phyloP scores from a whole-genome alignment of 1,140 invertebrate genomes.

The Sinella curviseta region DNA sequence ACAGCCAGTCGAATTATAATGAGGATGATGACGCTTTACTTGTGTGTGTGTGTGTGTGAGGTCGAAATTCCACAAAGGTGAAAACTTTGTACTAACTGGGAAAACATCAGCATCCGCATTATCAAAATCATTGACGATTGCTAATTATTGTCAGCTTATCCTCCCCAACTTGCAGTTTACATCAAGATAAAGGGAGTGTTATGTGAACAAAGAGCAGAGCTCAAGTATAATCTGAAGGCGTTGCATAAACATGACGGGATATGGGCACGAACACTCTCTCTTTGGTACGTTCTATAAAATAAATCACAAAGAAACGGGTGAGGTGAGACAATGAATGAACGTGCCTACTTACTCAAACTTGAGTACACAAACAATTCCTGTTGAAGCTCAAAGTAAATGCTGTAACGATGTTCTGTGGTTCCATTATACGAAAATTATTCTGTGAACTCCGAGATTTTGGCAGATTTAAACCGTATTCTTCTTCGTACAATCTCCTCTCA shows the following conservation, averaged over 20 bases:
- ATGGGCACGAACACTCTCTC: no score
- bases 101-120: not conserved
- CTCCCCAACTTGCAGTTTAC: not conserved
- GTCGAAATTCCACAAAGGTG: constrained; percentile 1
- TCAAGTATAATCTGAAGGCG: not conserved
- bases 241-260: no score
- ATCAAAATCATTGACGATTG: not conserved
- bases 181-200: not conserved
- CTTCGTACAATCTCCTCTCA: no score
- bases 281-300: no score
- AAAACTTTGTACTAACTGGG: not conserved
- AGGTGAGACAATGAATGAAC: no score
- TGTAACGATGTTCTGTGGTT: not conserved
- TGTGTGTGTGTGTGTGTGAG: not conserved
- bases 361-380: no score
- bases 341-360: no score
- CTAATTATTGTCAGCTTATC: not conserved
- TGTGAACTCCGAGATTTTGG: no score
- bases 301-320: no score
- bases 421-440: no score
- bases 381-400: no score
- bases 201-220: not conserved
- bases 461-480: no score
- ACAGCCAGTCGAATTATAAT: not conserved
- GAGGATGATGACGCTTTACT: not conserved